Evolutionary conservation across 2,888 invertebrate species (phyloP).

Genomic region (Synanthedon andrenaeformis): DNA sequence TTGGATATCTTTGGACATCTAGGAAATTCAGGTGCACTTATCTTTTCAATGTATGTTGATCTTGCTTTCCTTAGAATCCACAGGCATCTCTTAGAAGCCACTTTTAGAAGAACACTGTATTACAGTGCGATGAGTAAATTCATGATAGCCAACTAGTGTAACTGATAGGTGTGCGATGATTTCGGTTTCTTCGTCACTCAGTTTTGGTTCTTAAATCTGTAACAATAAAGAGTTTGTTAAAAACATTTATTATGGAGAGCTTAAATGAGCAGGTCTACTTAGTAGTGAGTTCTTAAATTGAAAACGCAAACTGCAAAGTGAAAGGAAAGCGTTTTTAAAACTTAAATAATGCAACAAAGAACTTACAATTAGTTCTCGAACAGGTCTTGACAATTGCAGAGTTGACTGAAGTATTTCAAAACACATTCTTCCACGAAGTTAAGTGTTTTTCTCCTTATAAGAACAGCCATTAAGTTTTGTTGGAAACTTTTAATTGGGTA

Average conservation of each 20-base stretch:
- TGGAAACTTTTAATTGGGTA: conserved; percentile 36
- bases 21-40: conserved; percentile 14
- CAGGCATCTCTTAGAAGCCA: conserved; percentile 6
- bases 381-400: not conserved
- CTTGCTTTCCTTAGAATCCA: conserved; percentile 12
- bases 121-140: too few species aligned
- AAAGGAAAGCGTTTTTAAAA: not conserved
- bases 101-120: not conserved
- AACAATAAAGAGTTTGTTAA: too few species aligned
- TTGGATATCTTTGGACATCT: conserved; percentile 35
- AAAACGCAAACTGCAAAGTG: too few species aligned
- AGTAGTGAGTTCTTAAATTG: too few species aligned
- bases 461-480: conserved; percentile 19
- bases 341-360: not conserved
- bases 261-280: too few species aligned
- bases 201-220: too few species aligned
- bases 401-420: not conserved
- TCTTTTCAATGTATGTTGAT: conserved; percentile 13
- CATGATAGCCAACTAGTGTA: too few species aligned
- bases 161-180: too few species aligned
- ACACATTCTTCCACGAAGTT: not conserved
- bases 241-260: too few species aligned
- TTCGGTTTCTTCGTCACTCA: too few species aligned
- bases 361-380: not conserved
- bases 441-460: not conserved